Evolutionary conservation across 2,888 invertebrate genomes (phyloP), one percentile per base, ranked within the genome.

Genomic region (Hydriomena furcata): DNA sequence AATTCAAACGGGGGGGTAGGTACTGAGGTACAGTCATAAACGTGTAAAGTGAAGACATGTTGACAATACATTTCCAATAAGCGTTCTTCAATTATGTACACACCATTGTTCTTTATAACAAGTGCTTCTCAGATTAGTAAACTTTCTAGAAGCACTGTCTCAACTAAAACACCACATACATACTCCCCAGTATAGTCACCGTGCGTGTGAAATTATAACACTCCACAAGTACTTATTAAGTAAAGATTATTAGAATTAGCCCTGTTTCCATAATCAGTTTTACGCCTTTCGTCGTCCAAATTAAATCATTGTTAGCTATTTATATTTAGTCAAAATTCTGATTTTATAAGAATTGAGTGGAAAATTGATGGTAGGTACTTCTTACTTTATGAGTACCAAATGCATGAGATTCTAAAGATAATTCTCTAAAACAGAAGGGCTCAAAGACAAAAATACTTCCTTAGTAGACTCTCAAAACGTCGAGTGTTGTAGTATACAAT

Each of bases 121-220:
- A 68, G 65, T 65, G 65, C 67, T 78, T 79, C 77, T 65, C 74
- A 77, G 75, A 77, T 80, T 78, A 71, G 70, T 76, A 74, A 78
- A 82, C 81, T 84, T 80, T 83, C 84, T 65, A 76, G 71, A 66
- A 66, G 49, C 17, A 27, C 21, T 45, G 24, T 49, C 34, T 45
- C 23, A 42, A n/a, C n/a, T n/a, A n/a, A n/a, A 52, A 50, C 56
- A 55, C 27, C 55, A 59, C 47, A 48, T 41, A 43, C 27, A n/a
- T n/a, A n/a, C 12, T 25, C 31, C 25, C 2, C 13, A 31, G 43
- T 28, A 43, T 30, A 49, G 40, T 54, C 31, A 49, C 36, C 31
- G 50, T 27, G 23, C 31, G 50, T 27, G 23, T 12, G 41, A 25
- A 38, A 8, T n/a, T 12, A 36, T 36, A 7, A 17, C 7, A 36